A percentile compares a stretch with the other conserved stretches of the same genome.
Conservation (phyloP, 2,113 vertebrate species). For the Physeter macrocephalus region DNA sequence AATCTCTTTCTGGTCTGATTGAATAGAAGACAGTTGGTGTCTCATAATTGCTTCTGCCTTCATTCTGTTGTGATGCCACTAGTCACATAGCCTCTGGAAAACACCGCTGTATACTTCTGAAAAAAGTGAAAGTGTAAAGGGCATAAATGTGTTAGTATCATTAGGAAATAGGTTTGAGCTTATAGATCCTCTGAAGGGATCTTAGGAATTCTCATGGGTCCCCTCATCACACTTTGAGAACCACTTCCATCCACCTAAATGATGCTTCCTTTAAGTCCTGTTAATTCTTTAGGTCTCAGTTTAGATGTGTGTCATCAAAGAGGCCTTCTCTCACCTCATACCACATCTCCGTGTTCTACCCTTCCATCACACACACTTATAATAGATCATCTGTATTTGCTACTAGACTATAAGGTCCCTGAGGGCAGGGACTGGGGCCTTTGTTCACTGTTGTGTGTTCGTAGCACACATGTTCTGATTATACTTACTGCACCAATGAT, state of each 20-base stretch:
- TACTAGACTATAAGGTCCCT: background rate
- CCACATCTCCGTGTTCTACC: background rate
- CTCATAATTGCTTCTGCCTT: background rate
- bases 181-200: background rate
- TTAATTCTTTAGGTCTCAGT: background rate
- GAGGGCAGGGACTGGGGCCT: background rate
- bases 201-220: background rate
- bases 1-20: background rate
- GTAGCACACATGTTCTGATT: background rate
- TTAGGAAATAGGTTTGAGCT: background rate
- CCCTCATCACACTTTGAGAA: background rate
- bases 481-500: background rate
- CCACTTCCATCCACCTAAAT: too few relatives aligned
- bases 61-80: background rate
- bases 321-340: background rate
- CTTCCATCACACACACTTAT: rapidly evolving
- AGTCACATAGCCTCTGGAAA: background rate
- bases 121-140: background rate
- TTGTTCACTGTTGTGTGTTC: background rate
- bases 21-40: background rate
- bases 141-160: background rate
- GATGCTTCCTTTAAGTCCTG: background rate
- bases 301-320: background rate
- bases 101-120: background rate
- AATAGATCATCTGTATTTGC: background rate